Conservation (phyloP, 2,888 invertebrate genomes). For the Augochlorella aurata region DNA sequence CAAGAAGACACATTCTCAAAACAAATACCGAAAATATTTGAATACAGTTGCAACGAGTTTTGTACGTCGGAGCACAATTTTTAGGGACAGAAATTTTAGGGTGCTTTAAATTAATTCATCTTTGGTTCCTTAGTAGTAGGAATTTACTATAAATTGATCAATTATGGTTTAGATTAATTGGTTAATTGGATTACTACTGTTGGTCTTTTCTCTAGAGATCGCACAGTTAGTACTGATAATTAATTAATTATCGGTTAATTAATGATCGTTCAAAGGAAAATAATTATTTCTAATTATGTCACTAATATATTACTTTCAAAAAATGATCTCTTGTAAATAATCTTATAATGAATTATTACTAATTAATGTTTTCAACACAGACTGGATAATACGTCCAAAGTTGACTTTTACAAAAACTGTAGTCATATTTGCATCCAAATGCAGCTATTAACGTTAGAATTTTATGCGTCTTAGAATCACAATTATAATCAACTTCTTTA, state of each 20-base stretch:
- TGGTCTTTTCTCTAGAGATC: slow-evolving; percentile 46
- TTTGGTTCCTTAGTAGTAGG: slow-evolving; percentile 31
- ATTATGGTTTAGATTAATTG: slow-evolving; percentile 33
- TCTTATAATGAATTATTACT: slow-evolving; percentile 10
- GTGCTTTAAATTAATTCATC: slow-evolving; percentile 37
- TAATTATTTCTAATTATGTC: neutral
- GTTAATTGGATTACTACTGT: slow-evolving; percentile 40
- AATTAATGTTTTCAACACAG: neutral
- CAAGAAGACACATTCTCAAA: neutral
- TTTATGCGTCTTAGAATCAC: neutral
- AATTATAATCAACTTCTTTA: too few species aligned
- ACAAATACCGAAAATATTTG: slow-evolving; percentile 2
- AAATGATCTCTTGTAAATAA: slow-evolving; percentile 35
- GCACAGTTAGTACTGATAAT: slow-evolving; percentile 40
- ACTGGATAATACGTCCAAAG: neutral
- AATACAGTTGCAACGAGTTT: slow-evolving; percentile 37
- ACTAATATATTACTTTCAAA: slow-evolving; percentile 3
- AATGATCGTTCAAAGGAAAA: slow-evolving; percentile 8
- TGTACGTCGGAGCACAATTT: slow-evolving; percentile 49
- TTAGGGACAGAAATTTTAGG: slow-evolving; percentile 29
- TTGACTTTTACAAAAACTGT: neutral
- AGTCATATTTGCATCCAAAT: neutral
- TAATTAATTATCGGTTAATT: slow-evolving; percentile 35
- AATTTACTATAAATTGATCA: slow-evolving; percentile 26
- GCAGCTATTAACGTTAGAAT: neutral